Evolutionary conservation across 2,888 invertebrate species (phyloP), one percentile per base, ranked within the genome.

Genomic region (Schizaphis graminum): DNA sequence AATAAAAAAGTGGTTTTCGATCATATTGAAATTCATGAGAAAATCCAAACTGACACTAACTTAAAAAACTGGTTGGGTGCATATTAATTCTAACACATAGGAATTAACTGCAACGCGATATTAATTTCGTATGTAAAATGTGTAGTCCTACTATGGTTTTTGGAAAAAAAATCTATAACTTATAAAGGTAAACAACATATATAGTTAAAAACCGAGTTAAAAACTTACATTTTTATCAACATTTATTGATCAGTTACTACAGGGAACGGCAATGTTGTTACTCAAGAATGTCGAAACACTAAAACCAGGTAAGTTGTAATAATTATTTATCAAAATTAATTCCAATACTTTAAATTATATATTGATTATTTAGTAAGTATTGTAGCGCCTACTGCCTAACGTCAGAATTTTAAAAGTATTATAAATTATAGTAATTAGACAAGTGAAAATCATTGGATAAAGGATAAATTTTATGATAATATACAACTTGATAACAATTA

Each of bases 61-160:
- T 53, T 16, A 91, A 44, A 91, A 91, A 91, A 91, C 91, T 56
- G n/a, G 91, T 91, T 91, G 44, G 56, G 44, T 44, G 85, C 56
- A 84, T 84, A 56, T 56, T 84, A 56, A 91, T 49, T 56, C 28
- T 16, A 91, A 91, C 84, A 56, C 35, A 57, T 44, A 44, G 53
- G 21, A 16, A 53, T 56, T 53, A 53, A 53, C 41, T 53, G 28
- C 41, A 56, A 35, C 21, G 21, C n/a, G 11, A 61, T 44, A 89
- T 16, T 77, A 77, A 35, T 77, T 77, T 86, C 28, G 5, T 88
- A 35, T 47, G 47, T 44, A 61, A 61, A 61, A 61, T 67, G 26
- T n/a, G 3, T 90, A 90, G 44, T 90, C 10, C 21, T 28, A 67
- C 90, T 67, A 67, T 21, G 8, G 41, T 89, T 89, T 56, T 89